These are phyloP conservation scores for Heterohyrax brucei DNA, from an alignment of 2,797 vertebrate species.

Conservation along the genomic window DNA sequence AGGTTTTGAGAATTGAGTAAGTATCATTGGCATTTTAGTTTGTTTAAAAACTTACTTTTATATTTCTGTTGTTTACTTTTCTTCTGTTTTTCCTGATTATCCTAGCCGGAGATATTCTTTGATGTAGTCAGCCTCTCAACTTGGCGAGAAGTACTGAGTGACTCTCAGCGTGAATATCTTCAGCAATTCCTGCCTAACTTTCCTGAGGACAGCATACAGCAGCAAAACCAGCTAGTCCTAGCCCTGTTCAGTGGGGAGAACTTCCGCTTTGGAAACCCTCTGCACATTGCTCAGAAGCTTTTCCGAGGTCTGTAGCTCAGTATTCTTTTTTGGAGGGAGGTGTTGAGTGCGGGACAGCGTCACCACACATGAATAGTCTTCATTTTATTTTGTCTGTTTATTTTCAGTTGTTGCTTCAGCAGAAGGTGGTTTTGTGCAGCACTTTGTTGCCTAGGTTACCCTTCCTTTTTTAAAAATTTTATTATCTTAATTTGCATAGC, in stretches of 20 bases:
- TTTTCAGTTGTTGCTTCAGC: background rate
- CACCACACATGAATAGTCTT: background rate
- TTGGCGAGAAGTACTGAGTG: constrained; percentile 95
- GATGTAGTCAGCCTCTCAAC: constrained; percentile 97
- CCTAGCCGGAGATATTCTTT: constrained; percentile 97
- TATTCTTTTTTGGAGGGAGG: background rate
- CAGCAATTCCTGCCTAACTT: constrained; percentile 96
- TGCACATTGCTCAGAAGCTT: constrained; percentile 97
- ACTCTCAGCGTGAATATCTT: constrained; percentile 95
- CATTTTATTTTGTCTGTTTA: background rate
- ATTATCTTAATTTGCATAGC: background rate
- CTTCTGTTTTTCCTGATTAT: constrained; percentile 60
- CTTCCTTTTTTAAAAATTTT: background rate
- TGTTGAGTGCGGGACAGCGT: background rate
- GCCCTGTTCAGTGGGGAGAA: constrained; percentile 95
- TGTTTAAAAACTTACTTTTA: background rate
- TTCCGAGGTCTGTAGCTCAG: constrained; percentile 94
- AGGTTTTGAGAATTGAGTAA: constrained; percentile 65
- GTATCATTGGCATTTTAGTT: constrained; percentile 52
- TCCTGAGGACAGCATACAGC: constrained; percentile 92
- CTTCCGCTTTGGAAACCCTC: constrained; percentile 97
- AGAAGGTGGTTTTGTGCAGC: background rate
- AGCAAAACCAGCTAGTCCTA: constrained; percentile 93
- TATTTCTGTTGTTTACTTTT: background rate
- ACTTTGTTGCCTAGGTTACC: background rate